Evolutionary conservation across 2,113 vertebrate genomes (phyloP), one percentile per base, ranked within the genome.

Genomic region (Psittacara wagleri): DNA sequence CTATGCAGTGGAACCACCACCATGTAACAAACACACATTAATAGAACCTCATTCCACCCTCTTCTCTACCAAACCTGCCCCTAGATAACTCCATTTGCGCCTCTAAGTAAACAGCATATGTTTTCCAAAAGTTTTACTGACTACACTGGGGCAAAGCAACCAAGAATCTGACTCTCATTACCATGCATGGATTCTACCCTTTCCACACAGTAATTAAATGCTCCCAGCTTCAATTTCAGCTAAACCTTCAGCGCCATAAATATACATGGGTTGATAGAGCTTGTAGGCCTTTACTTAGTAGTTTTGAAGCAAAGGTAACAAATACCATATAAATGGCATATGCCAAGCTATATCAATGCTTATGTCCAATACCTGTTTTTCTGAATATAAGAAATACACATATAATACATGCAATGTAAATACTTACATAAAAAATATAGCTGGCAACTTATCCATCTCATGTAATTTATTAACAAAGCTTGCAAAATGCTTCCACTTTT

Each of bases 381-480:
- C 62, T 72, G 52, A 86, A 83, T 44, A 55, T 29, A 77, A 49
- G 18, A 28, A 68, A 73, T 39, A 64, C 3, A 29, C 3, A 16
- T 31, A 37, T 11, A 81, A 67, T 12, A 41, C 31, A 62, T 22
- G 25, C 31, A 86, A 76, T 39, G 33, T 74, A 64, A 64, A 81
- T 61, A 96, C 98, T 97, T 96, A 98, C 98, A 97, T 52, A 91
- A 98, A 98, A 97, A 98, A 96, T 19, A 97, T 17, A 23, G 97
- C 98, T 77, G 98, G 98, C 61, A 98, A 91, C 80, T 98, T 97
- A 16, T 88, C 63, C 95, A 97, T 97, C 90, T 97, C 19, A 52
- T 41, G 81, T 49, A 98, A 74, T 54, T 97, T 97, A 59, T 97
- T 97, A 87, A 98, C 95, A 9, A 98, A 97, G 55, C 41, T 33